Evolutionary conservation across 1,140 invertebrate species (phyloP), one percentile per base, ranked within the genome.

Genomic region (Dolichoris vasculosae): DNA sequence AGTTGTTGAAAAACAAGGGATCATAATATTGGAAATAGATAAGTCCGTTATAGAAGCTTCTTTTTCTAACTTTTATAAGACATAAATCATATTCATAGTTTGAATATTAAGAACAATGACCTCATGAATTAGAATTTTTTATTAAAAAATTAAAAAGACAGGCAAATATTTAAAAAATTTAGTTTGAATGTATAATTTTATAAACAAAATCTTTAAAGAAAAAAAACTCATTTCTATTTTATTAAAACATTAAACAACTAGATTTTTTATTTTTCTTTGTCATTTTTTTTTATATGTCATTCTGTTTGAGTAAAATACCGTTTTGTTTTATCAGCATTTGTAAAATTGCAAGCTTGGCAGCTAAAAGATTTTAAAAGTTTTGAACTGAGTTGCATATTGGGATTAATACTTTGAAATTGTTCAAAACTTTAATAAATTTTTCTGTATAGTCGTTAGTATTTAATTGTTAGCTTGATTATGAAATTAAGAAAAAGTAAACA

Each of bases 281-380:
- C 13, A 40, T 43, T 43, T 43, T 73, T 73, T 43, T 1, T 9
- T 4, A 73, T 43, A 9, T 73, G 20, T 73, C 69, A 43, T 43
- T 15, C 4, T n/a, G n/a, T 38, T 73, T 73, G 20, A 73, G 69
- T 73, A 73, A 73, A 43, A 73, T 73, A 73, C 23, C 20, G 38
- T 43, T n/a, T 43, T 40, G 3, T 43, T 26, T 26, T 2, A 8
- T 73, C 40, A 26, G 6, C 13, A 43, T 73, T 73, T 43, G 69
- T 11, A 73, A 73, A 73, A 73, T 73, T 73, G 69, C 69, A 73
- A 73, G 43, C 69, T 73, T 73, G 69, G 23, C 38, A 43, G 38
- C 38, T 7, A 73, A 73, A 73, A 73, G 23, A 73, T 73, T 26
- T 26, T 1, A 26, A 73, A 73, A 73, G 38, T 73, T 73, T n/a